Percentiles rank a stretch among this genome's conserved stretches.
Evolutionary conservation across 2,113 vertebrate genomes (phyloP).

Genomic region (Vombatus ursinus): DNA sequence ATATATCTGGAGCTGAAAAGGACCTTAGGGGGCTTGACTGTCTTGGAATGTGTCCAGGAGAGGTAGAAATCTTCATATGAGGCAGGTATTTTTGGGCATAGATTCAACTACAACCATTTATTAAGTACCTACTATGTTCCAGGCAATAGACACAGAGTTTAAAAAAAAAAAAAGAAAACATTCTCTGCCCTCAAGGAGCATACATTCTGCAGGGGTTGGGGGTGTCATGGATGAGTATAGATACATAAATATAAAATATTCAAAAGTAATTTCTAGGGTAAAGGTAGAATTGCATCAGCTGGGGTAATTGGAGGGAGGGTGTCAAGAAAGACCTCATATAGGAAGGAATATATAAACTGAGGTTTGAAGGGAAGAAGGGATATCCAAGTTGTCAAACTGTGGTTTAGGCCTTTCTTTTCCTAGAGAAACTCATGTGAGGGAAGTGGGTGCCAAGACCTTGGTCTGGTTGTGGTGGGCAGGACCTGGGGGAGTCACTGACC

Average conservation of each 20-base stretch:
- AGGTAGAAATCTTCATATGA: background rate
- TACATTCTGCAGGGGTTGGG: background rate
- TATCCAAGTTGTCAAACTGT: background rate
- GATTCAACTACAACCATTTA: too few species aligned
- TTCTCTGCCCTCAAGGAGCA: background rate
- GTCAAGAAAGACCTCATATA: background rate
- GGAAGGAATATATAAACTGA: background rate
- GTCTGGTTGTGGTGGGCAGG: background rate
- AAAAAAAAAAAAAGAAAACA: background rate
- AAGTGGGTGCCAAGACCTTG: background rate
- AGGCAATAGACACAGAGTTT: background rate
- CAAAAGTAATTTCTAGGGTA: background rate
- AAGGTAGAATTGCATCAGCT: background rate
- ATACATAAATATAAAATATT: background rate
- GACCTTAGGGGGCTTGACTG: background rate
- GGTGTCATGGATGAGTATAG: background rate
- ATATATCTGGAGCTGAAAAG: background rate
- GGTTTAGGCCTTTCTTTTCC: background rate
- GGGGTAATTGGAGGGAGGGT: background rate
- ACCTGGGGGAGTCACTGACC: slow-evolving; percentile 51
- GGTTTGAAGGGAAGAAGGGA: background rate
- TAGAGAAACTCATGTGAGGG: background rate
- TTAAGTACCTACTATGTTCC: background rate
- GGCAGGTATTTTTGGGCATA: background rate
- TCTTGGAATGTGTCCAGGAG: background rate